phyloP scores from a whole-genome alignment of 1,140 invertebrate genomes.

The Matsumurasca onukii region DNA sequence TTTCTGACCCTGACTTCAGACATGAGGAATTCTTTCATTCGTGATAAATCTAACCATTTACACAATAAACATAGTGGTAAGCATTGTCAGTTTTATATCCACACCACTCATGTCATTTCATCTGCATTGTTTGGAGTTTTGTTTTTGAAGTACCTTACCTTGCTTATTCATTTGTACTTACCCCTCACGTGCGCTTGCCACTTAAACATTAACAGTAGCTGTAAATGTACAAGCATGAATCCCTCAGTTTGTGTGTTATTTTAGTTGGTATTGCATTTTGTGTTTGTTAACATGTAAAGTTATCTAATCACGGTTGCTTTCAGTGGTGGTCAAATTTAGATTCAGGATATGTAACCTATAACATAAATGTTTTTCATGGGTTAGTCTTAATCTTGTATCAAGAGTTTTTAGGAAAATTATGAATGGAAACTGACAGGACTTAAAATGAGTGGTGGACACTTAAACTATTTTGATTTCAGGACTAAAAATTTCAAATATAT shows the following conservation, averaged over 20 bases:
- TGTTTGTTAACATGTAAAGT: too few relatives aligned
- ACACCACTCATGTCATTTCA: slow-evolving; percentile 1
- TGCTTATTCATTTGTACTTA: slow-evolving; percentile 1
- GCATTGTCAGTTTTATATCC: slow-evolving; percentile 13
- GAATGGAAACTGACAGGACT: too few relatives aligned
- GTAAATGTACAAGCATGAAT: not conserved
- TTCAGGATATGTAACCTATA: too few relatives aligned
- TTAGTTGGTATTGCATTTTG: not conserved
- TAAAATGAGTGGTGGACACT: too few relatives aligned
- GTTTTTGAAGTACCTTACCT: not conserved
- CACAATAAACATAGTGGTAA: slow-evolving; percentile 29
- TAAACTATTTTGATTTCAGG: too few relatives aligned
- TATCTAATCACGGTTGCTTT: too few relatives aligned
- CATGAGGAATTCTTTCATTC: slow-evolving; percentile 32
- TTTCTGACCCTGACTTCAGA: slow-evolving; percentile 47
- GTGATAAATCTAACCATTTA: slow-evolving; percentile 30
- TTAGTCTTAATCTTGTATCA: too few relatives aligned
- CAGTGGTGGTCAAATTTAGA: too few relatives aligned
- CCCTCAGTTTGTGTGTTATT: not conserved
- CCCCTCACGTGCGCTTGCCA: not conserved
- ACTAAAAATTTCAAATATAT: too few relatives aligned
- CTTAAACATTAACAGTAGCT: not conserved
- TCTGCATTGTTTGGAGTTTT: not conserved
- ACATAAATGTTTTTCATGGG: too few relatives aligned
- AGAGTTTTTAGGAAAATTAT: too few relatives aligned